phyloP scores from a whole-genome alignment of 2,888 invertebrate genomes.

The Tetanocera ferruginea region DNA sequence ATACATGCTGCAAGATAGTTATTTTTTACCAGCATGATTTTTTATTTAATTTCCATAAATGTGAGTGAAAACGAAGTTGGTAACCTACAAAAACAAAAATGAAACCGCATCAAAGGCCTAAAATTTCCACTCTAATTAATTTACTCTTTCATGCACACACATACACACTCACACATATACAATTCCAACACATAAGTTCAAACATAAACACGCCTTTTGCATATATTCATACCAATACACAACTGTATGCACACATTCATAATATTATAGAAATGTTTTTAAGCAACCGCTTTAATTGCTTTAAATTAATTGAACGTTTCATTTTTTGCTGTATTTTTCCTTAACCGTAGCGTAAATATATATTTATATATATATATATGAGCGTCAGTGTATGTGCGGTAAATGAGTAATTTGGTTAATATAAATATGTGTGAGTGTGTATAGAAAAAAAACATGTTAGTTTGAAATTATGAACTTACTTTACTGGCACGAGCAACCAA shows the following conservation, averaged over 20 bases:
- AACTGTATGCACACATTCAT: neutral
- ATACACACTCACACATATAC: neutral
- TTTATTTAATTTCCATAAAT: too few species aligned
- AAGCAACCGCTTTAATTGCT: neutral
- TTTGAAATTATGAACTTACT: too few species aligned
- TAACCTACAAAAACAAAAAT: neutral
- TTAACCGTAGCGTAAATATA: too few species aligned
- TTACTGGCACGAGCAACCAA: too few species aligned
- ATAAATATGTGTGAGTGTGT: too few species aligned
- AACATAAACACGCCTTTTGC: neutral
- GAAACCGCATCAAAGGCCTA: constrained; percentile 16
- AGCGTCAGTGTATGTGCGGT: neutral
- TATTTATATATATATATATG: neutral
- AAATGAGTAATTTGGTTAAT: too few species aligned
- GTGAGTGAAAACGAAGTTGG: too few species aligned
- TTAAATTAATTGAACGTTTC: constrained; percentile 17
- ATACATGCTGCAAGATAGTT: too few species aligned
- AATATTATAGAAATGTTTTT: neutral
- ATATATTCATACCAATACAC: neutral
- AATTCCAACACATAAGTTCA: neutral
- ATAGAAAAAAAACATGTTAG: too few species aligned
- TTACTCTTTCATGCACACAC: neutral
- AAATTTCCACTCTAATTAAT: constrained; percentile 31
- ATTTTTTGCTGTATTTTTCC: neutral
- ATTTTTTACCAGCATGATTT: too few species aligned